Evolutionary conservation across 2,113 vertebrate species (phyloP), one percentile per base, ranked within the genome.

Genomic region (Scatophagus argus): DNA sequence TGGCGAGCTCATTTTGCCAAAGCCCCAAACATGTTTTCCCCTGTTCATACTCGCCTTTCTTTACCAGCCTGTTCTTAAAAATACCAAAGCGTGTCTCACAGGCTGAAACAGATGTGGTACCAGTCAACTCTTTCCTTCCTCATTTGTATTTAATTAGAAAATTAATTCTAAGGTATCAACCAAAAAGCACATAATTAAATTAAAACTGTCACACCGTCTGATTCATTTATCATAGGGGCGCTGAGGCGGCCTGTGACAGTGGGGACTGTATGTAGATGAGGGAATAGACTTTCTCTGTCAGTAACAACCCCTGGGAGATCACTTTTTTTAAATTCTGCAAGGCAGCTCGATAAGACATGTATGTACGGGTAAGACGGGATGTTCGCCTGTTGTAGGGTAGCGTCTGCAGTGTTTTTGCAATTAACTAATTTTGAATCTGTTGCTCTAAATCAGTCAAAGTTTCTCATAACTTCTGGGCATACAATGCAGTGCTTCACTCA

Each of bases 1-100:
- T 43, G 58, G 87, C 58, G 88, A 89, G 85, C 87, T 71, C 60
- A 47, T 74, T 88, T 81, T 64, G 47, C 49, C 61, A 61, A 72
- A 64, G 65, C 82, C 77, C 51, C 64, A 1, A 59, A 77, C 74
- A 43, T 17, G 16, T 75, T 66, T 77, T 44, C 54, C 38, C 38
- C 56, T 34, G 27, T 51, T 9, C 8, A 31, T n/a, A 7, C 19
- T 59, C 2, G 7, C 27, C 6, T 62, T 21, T 34, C 5, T 39
- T 55, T 29, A 47, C 49, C 56, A 54, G 61, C 47, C 47, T 21
- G 0, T 44, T 51, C 12, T 13, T 56, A 54, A 39, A 54, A 84
- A 63, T 34, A 60, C n/a, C n/a, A n/a, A n/a, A n/a, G n/a, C n/a
- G n/a, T n/a, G 31, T 41, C 62, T 79, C 58, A 13, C 36, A 1